Conservation (phyloP, 1,140 invertebrate genomes). For the Lerema accius region DNA sequence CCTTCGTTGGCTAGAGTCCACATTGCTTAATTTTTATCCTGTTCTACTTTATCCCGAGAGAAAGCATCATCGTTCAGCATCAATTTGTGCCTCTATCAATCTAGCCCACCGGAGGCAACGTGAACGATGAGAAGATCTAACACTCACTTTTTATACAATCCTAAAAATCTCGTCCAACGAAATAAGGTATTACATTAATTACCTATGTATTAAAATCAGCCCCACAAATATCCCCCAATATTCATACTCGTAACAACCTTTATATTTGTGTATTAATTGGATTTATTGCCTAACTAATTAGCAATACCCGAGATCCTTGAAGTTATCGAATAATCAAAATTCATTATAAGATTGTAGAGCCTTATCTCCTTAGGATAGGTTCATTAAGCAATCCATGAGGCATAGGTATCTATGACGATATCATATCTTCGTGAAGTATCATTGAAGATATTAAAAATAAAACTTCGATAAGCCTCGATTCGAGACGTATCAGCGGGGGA, state of each 20-base stretch:
- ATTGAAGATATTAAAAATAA: constrained; percentile 11
- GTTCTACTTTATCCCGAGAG: constrained; percentile 14
- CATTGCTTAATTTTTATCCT: constrained; percentile 20
- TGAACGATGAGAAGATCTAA: constrained; percentile 16
- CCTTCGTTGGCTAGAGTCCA: background rate
- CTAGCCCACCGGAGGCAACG: constrained; percentile 14
- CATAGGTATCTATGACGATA: background rate
- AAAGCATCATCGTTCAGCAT: constrained; percentile 23
- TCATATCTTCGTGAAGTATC: constrained; percentile 15
- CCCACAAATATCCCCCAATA: too few relatives aligned
- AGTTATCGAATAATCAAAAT: too few relatives aligned
- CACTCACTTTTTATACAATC: constrained; percentile 12
- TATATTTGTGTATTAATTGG: constrained; percentile 16
- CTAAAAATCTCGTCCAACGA: background rate
- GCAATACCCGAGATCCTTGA: background rate
- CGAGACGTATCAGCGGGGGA: constrained; percentile 5
- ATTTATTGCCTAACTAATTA: constrained; percentile 13
- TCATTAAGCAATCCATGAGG: too few relatives aligned
- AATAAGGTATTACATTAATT: constrained; percentile 1
- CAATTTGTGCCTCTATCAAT: constrained; percentile 29
- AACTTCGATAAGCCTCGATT: constrained; percentile 14
- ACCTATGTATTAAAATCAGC: too few relatives aligned
- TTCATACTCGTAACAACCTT: too few relatives aligned
- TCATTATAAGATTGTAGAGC: too few relatives aligned
- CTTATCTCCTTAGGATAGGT: too few relatives aligned